These are phyloP conservation scores for Leptopilina drosophilae DNA, from an alignment of 2,888 invertebrate species.

Conservation along the genomic window DNA sequence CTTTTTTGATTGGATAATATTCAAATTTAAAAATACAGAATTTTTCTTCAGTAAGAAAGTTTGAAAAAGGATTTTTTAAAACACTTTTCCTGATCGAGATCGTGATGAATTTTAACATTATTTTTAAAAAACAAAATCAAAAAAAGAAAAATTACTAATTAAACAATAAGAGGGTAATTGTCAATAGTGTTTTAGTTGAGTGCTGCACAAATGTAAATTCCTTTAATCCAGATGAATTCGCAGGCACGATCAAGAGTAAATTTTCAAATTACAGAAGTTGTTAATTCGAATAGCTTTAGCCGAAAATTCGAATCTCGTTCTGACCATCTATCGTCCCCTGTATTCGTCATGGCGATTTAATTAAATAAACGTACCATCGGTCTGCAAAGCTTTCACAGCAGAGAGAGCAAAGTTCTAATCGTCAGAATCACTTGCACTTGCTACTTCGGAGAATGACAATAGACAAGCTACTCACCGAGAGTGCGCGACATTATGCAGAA, in stretches of 20 bases:
- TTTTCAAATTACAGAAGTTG: constrained; percentile 17
- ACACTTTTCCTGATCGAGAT: too few species aligned
- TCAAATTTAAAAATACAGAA: too few species aligned
- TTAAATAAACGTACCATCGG: constrained; percentile 17
- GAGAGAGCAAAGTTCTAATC: constrained; percentile 31
- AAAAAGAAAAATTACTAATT: too few species aligned
- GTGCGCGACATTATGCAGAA: constrained; percentile 18
- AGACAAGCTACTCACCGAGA: constrained; percentile 22
- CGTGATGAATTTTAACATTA: too few species aligned
- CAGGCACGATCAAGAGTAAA: not conserved
- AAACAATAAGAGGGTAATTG: too few species aligned
- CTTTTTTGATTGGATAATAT: too few species aligned
- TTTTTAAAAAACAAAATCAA: too few species aligned
- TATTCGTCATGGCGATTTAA: constrained; percentile 17
- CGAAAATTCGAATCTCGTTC: constrained; percentile 16
- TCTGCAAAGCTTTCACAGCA: constrained; percentile 1
- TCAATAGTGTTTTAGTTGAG: too few species aligned
- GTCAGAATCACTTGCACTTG: constrained; percentile 30
- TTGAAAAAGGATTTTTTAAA: too few species aligned
- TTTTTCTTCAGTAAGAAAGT: too few species aligned
- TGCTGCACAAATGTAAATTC: too few species aligned
- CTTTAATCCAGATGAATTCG: too few species aligned
- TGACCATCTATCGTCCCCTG: constrained; percentile 3
- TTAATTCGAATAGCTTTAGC: constrained; percentile 2
- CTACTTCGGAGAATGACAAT: constrained; percentile 8